Evolutionary conservation across 2,888 invertebrate genomes (phyloP).

Genomic region (Mantis religiosa): DNA sequence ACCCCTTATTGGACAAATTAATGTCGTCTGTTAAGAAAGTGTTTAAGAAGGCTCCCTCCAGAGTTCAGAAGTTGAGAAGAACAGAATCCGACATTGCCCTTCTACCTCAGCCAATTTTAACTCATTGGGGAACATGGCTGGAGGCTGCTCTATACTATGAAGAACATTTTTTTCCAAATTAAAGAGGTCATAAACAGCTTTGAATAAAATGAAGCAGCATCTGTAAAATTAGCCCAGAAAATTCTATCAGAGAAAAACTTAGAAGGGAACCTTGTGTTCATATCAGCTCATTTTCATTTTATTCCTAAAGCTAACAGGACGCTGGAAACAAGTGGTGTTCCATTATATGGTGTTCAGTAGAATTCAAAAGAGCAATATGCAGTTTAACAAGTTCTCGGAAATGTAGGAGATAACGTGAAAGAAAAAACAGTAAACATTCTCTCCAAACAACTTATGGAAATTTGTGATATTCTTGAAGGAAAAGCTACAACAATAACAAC

Average conservation of each 20-base stretch:
- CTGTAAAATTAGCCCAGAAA: background rate
- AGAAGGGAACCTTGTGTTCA: background rate
- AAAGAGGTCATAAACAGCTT: background rate
- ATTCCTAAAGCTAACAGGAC: background rate
- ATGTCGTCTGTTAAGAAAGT: no score
- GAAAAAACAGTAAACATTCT: background rate
- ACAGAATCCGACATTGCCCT: no score
- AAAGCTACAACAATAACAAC: background rate
- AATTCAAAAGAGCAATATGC: no score
- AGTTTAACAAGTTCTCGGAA: background rate
- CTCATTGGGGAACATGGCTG: no score
- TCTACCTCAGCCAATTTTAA: no score
- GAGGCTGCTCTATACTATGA: background rate
- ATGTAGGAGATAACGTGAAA: background rate
- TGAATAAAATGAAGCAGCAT: background rate
- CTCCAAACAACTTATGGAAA: no score
- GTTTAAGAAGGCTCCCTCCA: no score
- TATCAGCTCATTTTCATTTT: background rate
- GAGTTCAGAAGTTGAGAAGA: no score
- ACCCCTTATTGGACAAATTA: no score
- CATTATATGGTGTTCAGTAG: background rate
- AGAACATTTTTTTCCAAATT: no score
- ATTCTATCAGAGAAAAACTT: background rate
- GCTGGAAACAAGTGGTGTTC: background rate
- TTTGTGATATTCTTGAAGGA: no score